Evolutionary conservation across 2,113 vertebrate species (phyloP).

Genomic region (Neogale vison): DNA sequence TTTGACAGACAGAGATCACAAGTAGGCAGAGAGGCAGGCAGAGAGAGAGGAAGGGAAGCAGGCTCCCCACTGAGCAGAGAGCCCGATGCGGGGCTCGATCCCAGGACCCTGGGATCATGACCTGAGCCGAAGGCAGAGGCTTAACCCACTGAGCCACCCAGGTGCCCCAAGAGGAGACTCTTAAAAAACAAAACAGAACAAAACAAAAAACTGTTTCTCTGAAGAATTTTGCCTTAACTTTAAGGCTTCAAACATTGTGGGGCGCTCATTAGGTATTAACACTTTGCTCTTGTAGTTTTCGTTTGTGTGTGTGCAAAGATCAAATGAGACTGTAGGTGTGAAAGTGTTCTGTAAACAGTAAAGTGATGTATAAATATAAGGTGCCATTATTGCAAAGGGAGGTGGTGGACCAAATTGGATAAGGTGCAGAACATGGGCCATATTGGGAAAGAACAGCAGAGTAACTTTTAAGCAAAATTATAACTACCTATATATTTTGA

Average conservation of each 20-base stretch:
- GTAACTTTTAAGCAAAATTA: background rate
- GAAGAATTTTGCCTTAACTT: slow-evolving; percentile 37
- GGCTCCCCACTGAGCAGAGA: no score
- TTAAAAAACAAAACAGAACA: slow-evolving; percentile 22
- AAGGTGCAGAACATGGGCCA: background rate
- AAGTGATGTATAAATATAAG: background rate
- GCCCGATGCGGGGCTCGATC: no score
- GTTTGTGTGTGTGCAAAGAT: background rate
- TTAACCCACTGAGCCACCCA: no score
- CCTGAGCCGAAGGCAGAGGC: no score
- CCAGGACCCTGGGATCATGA: no score
- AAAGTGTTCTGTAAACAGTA: slow-evolving; percentile 25
- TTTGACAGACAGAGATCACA: no score
- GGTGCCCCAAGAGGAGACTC: background rate
- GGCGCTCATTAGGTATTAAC: background rate
- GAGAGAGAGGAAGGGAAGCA: no score
- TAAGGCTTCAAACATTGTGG: background rate
- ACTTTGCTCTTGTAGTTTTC: background rate
- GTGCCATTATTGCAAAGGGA: background rate
- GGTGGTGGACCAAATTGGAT: background rate
- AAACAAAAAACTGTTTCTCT: slow-evolving; percentile 26
- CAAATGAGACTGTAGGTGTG: background rate
- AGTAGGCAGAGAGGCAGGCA: no score
- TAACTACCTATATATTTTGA: background rate
- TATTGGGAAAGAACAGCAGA: background rate